These are phyloP conservation scores for Enteromius radiatus DNA, from an alignment of 2,797 vertebrate genomes.

Conservation along the genomic window DNA sequence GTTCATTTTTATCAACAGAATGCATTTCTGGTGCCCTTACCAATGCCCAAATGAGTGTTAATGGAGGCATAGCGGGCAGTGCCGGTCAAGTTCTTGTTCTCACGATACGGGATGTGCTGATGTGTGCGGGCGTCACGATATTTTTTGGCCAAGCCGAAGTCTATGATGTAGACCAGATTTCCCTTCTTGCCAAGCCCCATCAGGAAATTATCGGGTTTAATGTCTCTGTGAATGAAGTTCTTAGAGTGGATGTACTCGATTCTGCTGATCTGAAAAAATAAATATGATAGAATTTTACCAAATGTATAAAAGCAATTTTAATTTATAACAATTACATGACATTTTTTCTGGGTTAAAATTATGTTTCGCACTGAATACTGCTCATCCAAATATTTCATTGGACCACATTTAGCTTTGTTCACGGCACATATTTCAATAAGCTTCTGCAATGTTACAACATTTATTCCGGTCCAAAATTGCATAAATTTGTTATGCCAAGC, in stretches of 20 bases:
- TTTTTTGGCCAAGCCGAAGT: slow-evolving; percentile 97
- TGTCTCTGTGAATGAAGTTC: slow-evolving; percentile 98
- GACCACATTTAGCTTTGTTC: too few relatives aligned
- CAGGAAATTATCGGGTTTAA: slow-evolving; percentile 97
- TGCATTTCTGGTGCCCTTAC: slow-evolving; percentile 72
- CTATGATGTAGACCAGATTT: slow-evolving; percentile 97
- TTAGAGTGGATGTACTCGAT: slow-evolving; percentile 98
- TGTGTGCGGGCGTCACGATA: slow-evolving; percentile 95
- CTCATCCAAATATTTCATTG: too few relatives aligned
- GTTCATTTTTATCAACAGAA: neutral
- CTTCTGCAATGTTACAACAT: too few relatives aligned
- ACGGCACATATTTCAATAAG: too few relatives aligned
- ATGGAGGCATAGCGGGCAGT: slow-evolving; percentile 97
- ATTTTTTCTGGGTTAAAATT: neutral
- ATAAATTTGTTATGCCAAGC: neutral
- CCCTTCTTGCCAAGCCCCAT: slow-evolving; percentile 98
- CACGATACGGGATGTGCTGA: slow-evolving; percentile 96
- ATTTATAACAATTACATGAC: neutral
- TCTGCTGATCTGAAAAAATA: slow-evolving; percentile 86
- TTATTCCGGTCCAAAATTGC: neutral
- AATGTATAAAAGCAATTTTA: neutral
- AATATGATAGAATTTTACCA: neutral
- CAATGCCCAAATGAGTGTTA: slow-evolving; percentile 96
- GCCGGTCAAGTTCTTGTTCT: slow-evolving; percentile 97
- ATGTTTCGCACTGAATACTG: neutral